Evolutionary conservation across 2,113 vertebrate species (phyloP).

Genomic region (Hippolais icterina): DNA sequence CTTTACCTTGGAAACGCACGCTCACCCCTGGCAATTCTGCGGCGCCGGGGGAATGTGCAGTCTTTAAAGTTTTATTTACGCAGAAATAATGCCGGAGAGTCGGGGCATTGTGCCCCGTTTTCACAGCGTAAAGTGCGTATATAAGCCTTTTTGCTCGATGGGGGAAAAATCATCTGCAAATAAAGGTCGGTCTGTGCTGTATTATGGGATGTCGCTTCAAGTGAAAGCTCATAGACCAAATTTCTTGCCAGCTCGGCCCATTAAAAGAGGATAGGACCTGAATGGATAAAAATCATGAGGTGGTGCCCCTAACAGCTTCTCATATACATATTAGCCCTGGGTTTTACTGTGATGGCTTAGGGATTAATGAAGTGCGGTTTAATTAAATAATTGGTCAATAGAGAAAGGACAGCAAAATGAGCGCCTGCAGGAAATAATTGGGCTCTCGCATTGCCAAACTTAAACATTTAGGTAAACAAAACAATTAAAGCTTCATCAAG

Average conservation of each 20-base stretch:
- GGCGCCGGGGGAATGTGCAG: constrained; percentile 16
- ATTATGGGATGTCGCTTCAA: constrained; percentile 63
- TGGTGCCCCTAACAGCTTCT: constrained; percentile 39
- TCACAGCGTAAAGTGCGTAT: constrained; percentile 11
- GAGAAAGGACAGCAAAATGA: constrained; percentile 59
- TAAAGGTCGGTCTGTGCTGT: constrained; percentile 64
- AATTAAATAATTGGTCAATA: constrained; percentile 79
- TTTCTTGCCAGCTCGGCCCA: constrained; percentile 65
- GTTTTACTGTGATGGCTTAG: constrained; percentile 53
- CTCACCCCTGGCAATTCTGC: constrained; percentile 44
- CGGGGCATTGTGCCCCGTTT: constrained; percentile 4
- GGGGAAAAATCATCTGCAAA: constrained; percentile 63
- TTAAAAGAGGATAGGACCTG: constrained; percentile 54
- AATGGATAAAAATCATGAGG: constrained; percentile 40
- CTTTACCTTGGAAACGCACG: constrained; percentile 72
- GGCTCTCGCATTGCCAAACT: constrained; percentile 56
- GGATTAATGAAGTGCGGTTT: constrained; percentile 76
- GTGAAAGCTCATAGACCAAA: constrained; percentile 30
- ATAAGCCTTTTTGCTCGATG: constrained; percentile 52
- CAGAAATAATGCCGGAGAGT: constrained; percentile 50
- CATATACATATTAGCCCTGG: constrained; percentile 14
- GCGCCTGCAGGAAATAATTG: constrained; percentile 66
- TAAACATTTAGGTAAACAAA: constrained; percentile 70
- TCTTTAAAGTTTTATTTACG: constrained; percentile 74
- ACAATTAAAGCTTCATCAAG: constrained; percentile 68